Conservation (phyloP, 2,888 invertebrate species). For the Hybos culiciformis region DNA sequence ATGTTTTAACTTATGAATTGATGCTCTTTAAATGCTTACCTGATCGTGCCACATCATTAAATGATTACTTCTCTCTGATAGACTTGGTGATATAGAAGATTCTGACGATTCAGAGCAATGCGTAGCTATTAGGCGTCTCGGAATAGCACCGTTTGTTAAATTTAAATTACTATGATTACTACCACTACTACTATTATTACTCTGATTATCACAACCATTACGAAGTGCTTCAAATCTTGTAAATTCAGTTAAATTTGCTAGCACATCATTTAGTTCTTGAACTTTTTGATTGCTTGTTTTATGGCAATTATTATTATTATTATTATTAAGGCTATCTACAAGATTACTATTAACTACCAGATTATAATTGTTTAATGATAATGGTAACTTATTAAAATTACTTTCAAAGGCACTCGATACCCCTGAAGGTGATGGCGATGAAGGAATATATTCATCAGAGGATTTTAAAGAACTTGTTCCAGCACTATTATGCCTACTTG, state of each 20-base stretch:
- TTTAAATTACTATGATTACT: slow-evolving; percentile 8
- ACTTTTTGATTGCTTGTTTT: slow-evolving; percentile 9
- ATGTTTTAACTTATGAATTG: no score
- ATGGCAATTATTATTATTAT: neutral
- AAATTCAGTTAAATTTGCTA: slow-evolving; percentile 19
- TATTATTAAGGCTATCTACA: neutral
- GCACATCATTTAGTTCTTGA: slow-evolving; percentile 17
- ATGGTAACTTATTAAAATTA: neutral
- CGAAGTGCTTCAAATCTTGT: slow-evolving; percentile 14
- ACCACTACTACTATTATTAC: slow-evolving; percentile 17
- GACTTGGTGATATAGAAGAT: slow-evolving; percentile 21
- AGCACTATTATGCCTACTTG: neutral
- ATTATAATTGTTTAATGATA: neutral
- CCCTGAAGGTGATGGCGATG: no score
- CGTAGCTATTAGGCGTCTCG: slow-evolving; percentile 16
- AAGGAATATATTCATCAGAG: no score
- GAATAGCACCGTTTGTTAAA: slow-evolving; percentile 4
- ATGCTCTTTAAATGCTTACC: slow-evolving; percentile 16
- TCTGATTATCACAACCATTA: slow-evolving; percentile 14
- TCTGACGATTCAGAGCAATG: slow-evolving; percentile 18
- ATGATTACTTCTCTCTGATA: slow-evolving; percentile 21
- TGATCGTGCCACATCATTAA: slow-evolving; percentile 20
- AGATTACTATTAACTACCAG: neutral
- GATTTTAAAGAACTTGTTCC: neutral
- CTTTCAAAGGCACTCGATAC: no score